These are phyloP conservation scores for Sphinx pinastri DNA, from an alignment of 2,888 invertebrate species.

Conservation along the genomic window DNA sequence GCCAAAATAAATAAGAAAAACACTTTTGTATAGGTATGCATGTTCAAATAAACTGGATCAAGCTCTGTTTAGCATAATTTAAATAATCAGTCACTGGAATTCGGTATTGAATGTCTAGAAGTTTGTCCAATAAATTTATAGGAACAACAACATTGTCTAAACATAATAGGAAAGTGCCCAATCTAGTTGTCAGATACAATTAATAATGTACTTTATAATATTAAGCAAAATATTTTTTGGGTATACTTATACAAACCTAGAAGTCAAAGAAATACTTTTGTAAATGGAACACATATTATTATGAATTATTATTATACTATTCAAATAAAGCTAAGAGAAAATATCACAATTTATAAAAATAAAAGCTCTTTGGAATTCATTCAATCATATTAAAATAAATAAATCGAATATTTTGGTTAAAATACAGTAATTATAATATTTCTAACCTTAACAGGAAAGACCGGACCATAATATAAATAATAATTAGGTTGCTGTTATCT, in stretches of 20 bases:
- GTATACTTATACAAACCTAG: background rate
- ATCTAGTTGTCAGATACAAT: too few species aligned
- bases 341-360: conserved; percentile 61
- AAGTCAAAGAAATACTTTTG: background rate
- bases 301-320: conserved; percentile 40
- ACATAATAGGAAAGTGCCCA: too few species aligned
- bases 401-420: conserved; percentile 23
- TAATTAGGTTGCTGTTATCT: background rate
- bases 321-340: conserved; percentile 44
- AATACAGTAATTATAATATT: background rate
- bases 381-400: conserved; percentile 20
- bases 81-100: too few species aligned
- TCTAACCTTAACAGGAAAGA: background rate
- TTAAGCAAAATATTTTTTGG: background rate
- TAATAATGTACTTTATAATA: too few species aligned
- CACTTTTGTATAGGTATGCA: too few species aligned
- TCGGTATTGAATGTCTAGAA: too few species aligned
- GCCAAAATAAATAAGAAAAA: too few species aligned
- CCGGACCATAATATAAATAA: background rate
- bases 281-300: conserved; percentile 24
- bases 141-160: too few species aligned
- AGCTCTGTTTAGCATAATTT: too few species aligned
- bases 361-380: conserved; percentile 40
- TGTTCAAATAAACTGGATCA: too few species aligned
- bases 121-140: too few species aligned